phyloP scores from a whole-genome alignment of 2,797 vertebrate species.

The Nannoperca obscura region DNA sequence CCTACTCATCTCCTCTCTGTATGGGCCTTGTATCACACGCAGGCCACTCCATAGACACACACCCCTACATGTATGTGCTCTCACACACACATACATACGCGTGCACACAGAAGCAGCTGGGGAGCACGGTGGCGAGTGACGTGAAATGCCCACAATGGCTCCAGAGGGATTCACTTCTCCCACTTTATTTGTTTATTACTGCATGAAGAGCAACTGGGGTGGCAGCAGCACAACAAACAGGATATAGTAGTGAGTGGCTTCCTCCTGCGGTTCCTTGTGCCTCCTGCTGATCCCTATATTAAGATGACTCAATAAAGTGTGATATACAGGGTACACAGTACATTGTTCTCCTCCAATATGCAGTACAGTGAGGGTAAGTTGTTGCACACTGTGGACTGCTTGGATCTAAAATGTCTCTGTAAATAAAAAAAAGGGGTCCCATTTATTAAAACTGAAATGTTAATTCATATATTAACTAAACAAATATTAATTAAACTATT shows the following conservation, averaged over 20 bases:
- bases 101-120: slow-evolving; percentile 62
- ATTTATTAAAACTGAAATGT: neutral
- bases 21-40: slow-evolving; percentile 45
- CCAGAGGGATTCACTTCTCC: slow-evolving; percentile 74
- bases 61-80: slow-evolving; percentile 48
- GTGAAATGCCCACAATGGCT: slow-evolving; percentile 77
- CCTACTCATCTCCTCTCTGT: slow-evolving; percentile 38
- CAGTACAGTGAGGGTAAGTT: slow-evolving; percentile 1
- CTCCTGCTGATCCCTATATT: slow-evolving; percentile 62
- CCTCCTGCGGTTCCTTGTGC: slow-evolving; percentile 70
- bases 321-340: slow-evolving; percentile 15
- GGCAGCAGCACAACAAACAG: slow-evolving; percentile 70
- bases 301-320: slow-evolving; percentile 43
- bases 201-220: slow-evolving; percentile 68
- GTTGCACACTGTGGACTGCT: slow-evolving; percentile 1
- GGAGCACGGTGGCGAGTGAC: slow-evolving; percentile 61
- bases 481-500: neutral
- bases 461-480: neutral
- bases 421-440: neutral
- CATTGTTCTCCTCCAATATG: slow-evolving; percentile 17
- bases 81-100: slow-evolving; percentile 30
- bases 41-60: slow-evolving; percentile 41
- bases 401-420: slow-evolving; percentile 5
- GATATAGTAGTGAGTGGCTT: slow-evolving; percentile 63
- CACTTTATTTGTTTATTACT: slow-evolving; percentile 80